Conservation (phyloP, 1,140 invertebrate species). For the Tribolium madens region DNA sequence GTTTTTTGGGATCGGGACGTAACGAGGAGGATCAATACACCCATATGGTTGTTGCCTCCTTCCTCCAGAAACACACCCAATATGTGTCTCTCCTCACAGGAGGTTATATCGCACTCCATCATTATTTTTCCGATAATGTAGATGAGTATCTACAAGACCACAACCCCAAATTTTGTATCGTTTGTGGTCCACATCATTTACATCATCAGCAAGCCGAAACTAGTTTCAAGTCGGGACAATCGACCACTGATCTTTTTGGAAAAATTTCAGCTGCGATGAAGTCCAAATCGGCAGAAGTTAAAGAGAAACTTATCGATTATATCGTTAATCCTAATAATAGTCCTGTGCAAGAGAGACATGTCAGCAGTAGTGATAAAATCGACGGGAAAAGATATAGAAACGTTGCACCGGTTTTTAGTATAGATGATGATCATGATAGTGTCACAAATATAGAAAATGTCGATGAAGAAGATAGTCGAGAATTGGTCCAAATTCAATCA, state of each 20-base stretch:
- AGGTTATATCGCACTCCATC: slow-evolving; percentile 92
- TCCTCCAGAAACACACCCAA: slow-evolving; percentile 93
- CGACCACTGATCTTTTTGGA: slow-evolving; percentile 79
- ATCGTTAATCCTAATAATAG: slow-evolving; percentile 80
- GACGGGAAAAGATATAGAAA: slow-evolving; percentile 93
- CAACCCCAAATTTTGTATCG: slow-evolving; percentile 81
- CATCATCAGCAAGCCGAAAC: slow-evolving; percentile 62
- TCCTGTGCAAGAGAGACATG: slow-evolving; percentile 76
- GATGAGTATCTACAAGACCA: slow-evolving; percentile 86
- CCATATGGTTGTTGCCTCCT: slow-evolving; percentile 98
- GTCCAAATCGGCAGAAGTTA: slow-evolving; percentile 91
- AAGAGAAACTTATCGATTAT: slow-evolving; percentile 93
- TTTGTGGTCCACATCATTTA: slow-evolving; percentile 75
- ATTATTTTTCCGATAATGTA: slow-evolving; percentile 85
- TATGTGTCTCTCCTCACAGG: slow-evolving; percentile 94
- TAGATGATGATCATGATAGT: slow-evolving; percentile 91
- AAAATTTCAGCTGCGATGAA: slow-evolving; percentile 86
- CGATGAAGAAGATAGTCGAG: slow-evolving; percentile 73
- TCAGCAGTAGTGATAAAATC: slow-evolving; percentile 82
- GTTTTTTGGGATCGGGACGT: slow-evolving; percentile 95
- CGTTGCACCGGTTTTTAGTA: slow-evolving; percentile 93
- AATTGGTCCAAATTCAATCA: slow-evolving; percentile 78
- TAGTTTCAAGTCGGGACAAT: slow-evolving; percentile 67
- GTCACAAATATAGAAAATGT: slow-evolving; percentile 61
- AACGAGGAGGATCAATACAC: slow-evolving; percentile 97